Percentiles rank a stretch among this genome's conserved stretches.
These are phyloP conservation scores for Molorchus minor DNA, from an alignment of 2,888 invertebrate genomes.

Conservation along the genomic window DNA sequence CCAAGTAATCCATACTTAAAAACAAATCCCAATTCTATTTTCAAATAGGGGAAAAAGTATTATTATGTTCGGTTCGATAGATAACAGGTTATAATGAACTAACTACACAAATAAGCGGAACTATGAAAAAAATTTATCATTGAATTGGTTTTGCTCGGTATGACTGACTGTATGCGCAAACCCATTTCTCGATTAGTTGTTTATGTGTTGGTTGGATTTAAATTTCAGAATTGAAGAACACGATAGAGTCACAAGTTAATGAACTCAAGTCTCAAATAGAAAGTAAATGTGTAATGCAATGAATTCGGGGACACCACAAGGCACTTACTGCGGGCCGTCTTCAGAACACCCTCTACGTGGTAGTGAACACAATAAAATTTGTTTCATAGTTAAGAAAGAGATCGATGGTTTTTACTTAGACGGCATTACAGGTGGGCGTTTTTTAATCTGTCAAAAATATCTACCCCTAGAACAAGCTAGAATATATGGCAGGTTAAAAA, in stretches of 20 bases:
- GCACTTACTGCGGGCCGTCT: slow-evolving; percentile 60
- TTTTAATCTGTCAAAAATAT: slow-evolving; percentile 3
- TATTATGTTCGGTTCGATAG: no score
- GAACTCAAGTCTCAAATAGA: slow-evolving; percentile 96
- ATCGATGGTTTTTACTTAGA: slow-evolving; percentile 14
- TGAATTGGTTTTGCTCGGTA: slow-evolving; percentile 20
- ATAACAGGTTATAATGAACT: no score
- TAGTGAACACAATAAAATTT: slow-evolving; percentile 34
- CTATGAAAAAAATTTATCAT: slow-evolving; percentile 17
- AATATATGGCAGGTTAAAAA: not conserved
- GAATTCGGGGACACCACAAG: slow-evolving; percentile 67
- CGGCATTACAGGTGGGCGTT: slow-evolving; percentile 1
- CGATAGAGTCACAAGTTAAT: slow-evolving; percentile 96
- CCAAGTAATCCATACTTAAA: no score
- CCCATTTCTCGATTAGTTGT: slow-evolving; percentile 29
- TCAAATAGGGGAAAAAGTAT: no score
- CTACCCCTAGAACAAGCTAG: not conserved
- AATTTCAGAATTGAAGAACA: slow-evolving; percentile 94
- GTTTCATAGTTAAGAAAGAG: slow-evolving; percentile 17
- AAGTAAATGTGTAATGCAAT: slow-evolving; percentile 96
- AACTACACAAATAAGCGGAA: not conserved
- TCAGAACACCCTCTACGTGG: slow-evolving; percentile 37
- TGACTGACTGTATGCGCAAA: slow-evolving; percentile 20
- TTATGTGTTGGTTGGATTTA: slow-evolving; percentile 50
- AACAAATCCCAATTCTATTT: no score